These are phyloP conservation scores for Melierax canorus DNA, from an alignment of 2,113 vertebrate genomes.

Conservation along the genomic window DNA sequence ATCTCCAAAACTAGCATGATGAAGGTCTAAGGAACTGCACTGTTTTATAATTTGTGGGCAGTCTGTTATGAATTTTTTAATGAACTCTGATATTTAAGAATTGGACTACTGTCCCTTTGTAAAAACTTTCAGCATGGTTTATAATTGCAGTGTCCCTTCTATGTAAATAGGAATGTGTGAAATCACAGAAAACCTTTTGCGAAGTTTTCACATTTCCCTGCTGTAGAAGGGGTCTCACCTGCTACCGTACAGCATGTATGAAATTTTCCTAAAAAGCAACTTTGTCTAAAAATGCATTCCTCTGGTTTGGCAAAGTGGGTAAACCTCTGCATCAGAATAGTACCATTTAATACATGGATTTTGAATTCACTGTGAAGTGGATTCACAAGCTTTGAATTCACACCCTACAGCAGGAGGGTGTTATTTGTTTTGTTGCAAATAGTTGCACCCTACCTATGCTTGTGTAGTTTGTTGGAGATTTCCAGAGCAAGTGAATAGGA, in stretches of 20 bases:
- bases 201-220: background rate
- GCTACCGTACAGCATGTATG: rapidly evolving
- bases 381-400: background rate
- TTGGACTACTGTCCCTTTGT: background rate
- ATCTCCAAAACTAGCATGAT: background rate
- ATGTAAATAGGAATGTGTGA: background rate
- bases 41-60: background rate
- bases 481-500: background rate
- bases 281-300: background rate
- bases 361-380: background rate
- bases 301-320: background rate
- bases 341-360: background rate
- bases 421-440: background rate
- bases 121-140: background rate
- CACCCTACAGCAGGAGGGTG: background rate
- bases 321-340: background rate
- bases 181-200: background rate
- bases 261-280: background rate
- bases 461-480: background rate
- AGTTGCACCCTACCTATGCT: rapidly evolving
- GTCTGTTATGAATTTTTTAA: background rate
- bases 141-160: background rate
- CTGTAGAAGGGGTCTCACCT: background rate
- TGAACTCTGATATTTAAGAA: background rate
- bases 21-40: background rate